Evolutionary conservation across 2,797 vertebrate genomes (phyloP), one percentile per base, ranked within the genome.

Genomic region (Streptopelia turtur): DNA sequence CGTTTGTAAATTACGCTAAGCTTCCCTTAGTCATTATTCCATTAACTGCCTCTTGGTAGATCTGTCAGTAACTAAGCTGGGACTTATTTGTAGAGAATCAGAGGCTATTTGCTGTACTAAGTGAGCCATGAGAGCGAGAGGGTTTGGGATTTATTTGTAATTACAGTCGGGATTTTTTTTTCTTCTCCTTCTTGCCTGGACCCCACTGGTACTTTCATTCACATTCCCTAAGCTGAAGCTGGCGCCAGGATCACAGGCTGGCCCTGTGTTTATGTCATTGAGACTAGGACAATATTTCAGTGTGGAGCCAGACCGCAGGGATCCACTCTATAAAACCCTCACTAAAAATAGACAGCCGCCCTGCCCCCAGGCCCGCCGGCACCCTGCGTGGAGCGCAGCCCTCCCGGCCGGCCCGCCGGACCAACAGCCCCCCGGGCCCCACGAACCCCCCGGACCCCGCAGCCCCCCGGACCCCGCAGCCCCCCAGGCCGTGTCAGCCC

Each of bases 241-340:
- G 98, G 98, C 98, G 98, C 98, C 98, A 98, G 98, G 97, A 97
- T 98, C 98, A 97, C 97, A 97, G 95, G 98, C 97, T 98, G 98
- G 98, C 97, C 96, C 98, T 98, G 98, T 98, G 98, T 98, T 98
- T 98, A 98, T 98, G 98, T 98, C 98, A 98, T 97, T 98, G 98
- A 98, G 98, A 97, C 97, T 95, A 97, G 98, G 98, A 98, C 98
- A 98, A 98, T 98, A 98, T 98, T 98, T 98, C 98, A 98, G 98
- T 98, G 98, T 98, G 98, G 98, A 98, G 98, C 98, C 98, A 98
- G 98, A 97, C 98, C 98, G 96, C 98, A 97, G 98, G 98, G 98
- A 98, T 98, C 98, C 98, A 98, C 98, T 98, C 98, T 98, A 98
- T 98, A 98, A 98, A 98, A 98, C 97, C 97, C 96, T 97, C 97